These are phyloP conservation scores for Tetanocera ferruginea DNA, from an alignment of 2,888 invertebrate species.

Conservation along the genomic window DNA sequence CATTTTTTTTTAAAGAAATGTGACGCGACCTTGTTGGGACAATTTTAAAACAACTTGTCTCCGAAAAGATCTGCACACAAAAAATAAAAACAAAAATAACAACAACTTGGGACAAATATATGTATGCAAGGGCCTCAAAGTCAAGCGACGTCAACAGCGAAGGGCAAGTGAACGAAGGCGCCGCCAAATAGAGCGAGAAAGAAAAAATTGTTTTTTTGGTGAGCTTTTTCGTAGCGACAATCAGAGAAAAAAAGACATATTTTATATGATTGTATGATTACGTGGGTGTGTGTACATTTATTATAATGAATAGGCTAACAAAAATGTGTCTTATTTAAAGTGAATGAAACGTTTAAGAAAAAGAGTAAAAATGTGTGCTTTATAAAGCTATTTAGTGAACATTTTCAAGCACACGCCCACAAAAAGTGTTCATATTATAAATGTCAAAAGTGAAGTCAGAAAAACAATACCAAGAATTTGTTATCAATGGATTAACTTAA, in stretches of 20 bases:
- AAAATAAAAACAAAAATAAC: background rate
- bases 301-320: too few species aligned
- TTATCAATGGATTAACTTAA: too few species aligned
- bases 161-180: background rate
- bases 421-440: too few species aligned
- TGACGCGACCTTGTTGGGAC: background rate
- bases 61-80: background rate
- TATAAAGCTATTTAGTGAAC: background rate
- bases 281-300: too few species aligned
- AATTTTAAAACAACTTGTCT: conserved; percentile 1
- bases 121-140: background rate
- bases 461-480: too few species aligned
- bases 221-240: background rate
- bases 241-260: background rate
- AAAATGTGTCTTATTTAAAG: background rate
- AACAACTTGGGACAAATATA: background rate
- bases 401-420: too few species aligned
- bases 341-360: background rate
- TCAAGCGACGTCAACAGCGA: background rate
- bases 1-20: background rate
- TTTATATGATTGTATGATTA: background rate
- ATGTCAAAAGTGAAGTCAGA: too few species aligned
- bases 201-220: background rate
- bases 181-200: background rate
- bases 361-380: background rate